These are phyloP conservation scores for Lophius piscatorius DNA, from an alignment of 2,113 vertebrate species.

Conservation along the genomic window DNA sequence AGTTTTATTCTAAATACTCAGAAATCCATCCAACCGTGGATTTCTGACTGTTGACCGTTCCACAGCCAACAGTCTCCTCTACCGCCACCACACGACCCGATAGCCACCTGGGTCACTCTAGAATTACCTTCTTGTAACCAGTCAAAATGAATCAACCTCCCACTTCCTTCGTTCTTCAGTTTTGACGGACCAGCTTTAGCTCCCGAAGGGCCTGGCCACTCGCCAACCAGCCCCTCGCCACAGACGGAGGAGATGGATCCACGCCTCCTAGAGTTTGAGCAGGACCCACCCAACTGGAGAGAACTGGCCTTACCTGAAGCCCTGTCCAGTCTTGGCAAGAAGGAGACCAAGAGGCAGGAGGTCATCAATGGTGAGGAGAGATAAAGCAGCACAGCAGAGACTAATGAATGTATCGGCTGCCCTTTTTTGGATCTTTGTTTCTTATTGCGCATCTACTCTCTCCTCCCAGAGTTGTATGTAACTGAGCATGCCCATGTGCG, in stretches of 20 bases:
- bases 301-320: conserved; percentile 76
- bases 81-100: background rate
- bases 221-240: conserved; percentile 68
- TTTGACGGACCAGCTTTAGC: conserved; percentile 65
- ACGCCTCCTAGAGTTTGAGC: conserved; percentile 84
- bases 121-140: no score
- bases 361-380: conserved; percentile 86
- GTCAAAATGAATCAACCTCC: background rate
- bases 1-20: no score
- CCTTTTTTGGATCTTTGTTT: background rate
- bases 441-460: background rate
- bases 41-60: no score
- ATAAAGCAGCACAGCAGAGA: background rate
- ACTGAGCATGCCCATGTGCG: conserved; percentile 90
- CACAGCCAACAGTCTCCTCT: no score
- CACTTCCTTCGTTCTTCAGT: conserved; percentile 61
- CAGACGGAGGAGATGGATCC: conserved; percentile 86
- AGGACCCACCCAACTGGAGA: conserved; percentile 89
- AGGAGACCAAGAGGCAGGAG: conserved; percentile 89
- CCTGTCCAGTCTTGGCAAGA: conserved; percentile 84
- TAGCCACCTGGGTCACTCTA: conserved; percentile 6
- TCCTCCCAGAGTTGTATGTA: conserved; percentile 83
- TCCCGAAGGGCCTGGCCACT: conserved; percentile 59
- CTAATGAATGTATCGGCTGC: background rate
- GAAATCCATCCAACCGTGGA: no score